phyloP scores from a whole-genome alignment of 2,113 vertebrate genomes.

The Thunnus thynnus region DNA sequence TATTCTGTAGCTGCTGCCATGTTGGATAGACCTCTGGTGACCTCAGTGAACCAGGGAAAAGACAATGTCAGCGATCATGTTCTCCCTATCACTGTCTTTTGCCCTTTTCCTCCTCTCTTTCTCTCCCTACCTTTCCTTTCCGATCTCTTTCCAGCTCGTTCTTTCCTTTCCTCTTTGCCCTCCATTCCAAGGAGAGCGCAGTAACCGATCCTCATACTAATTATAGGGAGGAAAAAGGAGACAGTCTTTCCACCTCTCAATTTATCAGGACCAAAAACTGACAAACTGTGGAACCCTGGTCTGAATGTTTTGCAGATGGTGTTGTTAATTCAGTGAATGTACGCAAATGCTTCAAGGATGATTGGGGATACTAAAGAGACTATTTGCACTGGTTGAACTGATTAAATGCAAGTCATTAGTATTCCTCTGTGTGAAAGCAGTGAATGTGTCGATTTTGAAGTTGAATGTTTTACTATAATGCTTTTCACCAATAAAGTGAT shows the following conservation, averaged over 20 bases:
- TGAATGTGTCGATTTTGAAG: conserved; percentile 1
- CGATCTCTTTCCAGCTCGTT: background rate
- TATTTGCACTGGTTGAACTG: conserved; percentile 31
- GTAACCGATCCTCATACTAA: conserved; percentile 75
- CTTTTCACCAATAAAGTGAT: conserved; percentile 65
- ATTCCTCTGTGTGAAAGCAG: conserved; percentile 1
- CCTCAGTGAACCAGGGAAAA: conserved; percentile 29
- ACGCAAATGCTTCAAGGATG: conserved; percentile 8
- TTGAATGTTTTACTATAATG: conserved; percentile 24
- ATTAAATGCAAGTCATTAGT: background rate
- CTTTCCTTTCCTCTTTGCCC: conserved; percentile 20
- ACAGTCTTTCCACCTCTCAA: conserved; percentile 23
- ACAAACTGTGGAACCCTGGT: background rate
- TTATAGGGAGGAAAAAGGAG: conserved; percentile 47
- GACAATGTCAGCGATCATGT: conserved; percentile 27
- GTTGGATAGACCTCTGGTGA: conserved; percentile 31
- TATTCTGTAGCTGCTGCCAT: background rate
- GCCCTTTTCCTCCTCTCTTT: background rate
- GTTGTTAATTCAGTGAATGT: conserved; percentile 13
- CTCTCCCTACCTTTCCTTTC: background rate
- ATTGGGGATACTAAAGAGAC: background rate
- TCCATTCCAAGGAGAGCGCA: conserved; percentile 45
- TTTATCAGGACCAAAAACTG: conserved; percentile 43
- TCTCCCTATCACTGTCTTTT: background rate
- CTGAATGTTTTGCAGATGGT: background rate